phyloP scores from a whole-genome alignment of 1,140 invertebrate genomes.

The Drosophila micromelanica region DNA sequence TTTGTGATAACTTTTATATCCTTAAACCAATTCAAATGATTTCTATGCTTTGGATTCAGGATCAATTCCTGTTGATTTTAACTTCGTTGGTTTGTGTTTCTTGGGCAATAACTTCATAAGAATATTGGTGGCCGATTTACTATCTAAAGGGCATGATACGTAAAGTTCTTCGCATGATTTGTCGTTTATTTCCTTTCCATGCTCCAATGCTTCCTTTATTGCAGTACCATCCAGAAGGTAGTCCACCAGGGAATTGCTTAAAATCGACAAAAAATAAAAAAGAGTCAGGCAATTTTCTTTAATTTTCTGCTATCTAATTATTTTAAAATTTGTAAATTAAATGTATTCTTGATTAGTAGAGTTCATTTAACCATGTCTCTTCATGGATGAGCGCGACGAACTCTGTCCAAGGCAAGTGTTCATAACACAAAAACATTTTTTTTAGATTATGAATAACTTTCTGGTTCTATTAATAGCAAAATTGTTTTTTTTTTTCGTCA shows the following conservation, averaged over 20 bases:
- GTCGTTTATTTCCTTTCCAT: constrained; percentile 86
- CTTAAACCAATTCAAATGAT: neutral
- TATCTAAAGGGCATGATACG: constrained; percentile 87
- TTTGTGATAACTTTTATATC: constrained; percentile 1
- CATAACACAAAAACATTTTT: no score
- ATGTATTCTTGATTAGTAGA: no score
- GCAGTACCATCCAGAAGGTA: constrained; percentile 90
- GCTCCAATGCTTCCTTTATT: constrained; percentile 90
- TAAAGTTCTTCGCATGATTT: constrained; percentile 87
- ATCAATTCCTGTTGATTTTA: constrained; percentile 21
- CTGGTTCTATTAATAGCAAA: no score
- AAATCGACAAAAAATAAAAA: constrained; percentile 32
- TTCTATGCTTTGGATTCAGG: constrained; percentile 33
- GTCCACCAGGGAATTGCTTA: constrained; percentile 89
- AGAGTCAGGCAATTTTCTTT: neutral
- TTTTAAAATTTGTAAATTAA: no score
- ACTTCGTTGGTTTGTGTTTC: constrained; percentile 46
- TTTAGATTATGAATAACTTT: no score
- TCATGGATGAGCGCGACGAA: no score
- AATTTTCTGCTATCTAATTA: no score
- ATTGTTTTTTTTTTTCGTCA: no score
- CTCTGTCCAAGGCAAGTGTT: no score
- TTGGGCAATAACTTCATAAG: constrained; percentile 87
- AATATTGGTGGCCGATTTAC: constrained; percentile 87
- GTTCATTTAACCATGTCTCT: no score